Percentiles rank a stretch among this genome's conserved stretches.
phyloP scores from a whole-genome alignment of 2,113 vertebrate species.

The Cyanoramphus novaezelandiae region DNA sequence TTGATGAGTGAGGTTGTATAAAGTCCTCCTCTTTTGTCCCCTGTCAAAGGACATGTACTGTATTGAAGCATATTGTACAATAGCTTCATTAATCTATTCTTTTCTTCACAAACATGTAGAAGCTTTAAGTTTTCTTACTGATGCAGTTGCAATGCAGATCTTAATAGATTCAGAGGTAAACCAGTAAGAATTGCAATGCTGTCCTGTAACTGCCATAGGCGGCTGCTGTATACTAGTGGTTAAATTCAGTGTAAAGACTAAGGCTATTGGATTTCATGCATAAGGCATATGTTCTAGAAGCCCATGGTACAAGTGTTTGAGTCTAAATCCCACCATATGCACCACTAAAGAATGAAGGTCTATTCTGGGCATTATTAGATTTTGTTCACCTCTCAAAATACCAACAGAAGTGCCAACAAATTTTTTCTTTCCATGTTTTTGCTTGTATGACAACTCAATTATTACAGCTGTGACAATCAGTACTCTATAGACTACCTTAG shows the following conservation, averaged over 20 bases:
- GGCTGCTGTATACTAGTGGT: neutral
- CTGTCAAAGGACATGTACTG: neutral
- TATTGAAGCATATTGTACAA: neutral
- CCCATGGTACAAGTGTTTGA: neutral
- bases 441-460: neutral
- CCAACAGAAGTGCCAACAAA: neutral
- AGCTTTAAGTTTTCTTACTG: neutral
- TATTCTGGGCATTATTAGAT: neutral
- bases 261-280: neutral
- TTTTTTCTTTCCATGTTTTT: neutral
- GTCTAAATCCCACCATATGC: neutral
- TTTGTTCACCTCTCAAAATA: conserved; percentile 29
- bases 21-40: neutral
- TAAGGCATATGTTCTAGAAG: neutral
- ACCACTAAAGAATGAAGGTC: neutral
- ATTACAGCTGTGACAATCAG: neutral
- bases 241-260: neutral
- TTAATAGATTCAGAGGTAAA: neutral
- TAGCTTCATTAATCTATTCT: neutral
- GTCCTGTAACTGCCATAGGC: neutral
- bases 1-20: neutral
- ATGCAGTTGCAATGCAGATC: neutral
- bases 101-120: neutral
- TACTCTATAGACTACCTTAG: neutral
- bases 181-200: neutral